Base-by-base conservation (phyloP, 2,888 invertebrate species). In the Trachelus troglodyta region DNA sequence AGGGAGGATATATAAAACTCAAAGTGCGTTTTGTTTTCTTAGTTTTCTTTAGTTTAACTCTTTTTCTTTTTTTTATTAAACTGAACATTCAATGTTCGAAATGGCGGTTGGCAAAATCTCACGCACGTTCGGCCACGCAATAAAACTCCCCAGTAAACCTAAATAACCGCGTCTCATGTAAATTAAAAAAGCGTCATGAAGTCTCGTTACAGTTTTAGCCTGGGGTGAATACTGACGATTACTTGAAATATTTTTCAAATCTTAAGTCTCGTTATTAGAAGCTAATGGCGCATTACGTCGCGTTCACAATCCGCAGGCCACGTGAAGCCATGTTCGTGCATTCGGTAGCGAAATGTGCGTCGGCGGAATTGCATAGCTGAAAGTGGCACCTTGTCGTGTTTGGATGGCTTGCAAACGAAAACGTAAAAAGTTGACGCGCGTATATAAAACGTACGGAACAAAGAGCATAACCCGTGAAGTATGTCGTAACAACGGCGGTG, bases 331-430 rank as follows among this genome's bases (percentile, higher is more conserved):
- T 56, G 40, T 56, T 56, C 40, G 40, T 23, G 40, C 40, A 23
- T 56, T 23, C 40, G 23, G 40, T 56, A 56, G 40, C 23, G 9
- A 56, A 56, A 56, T 56, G 23, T 56, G 23, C 40, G 40, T 56
- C 23, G 40, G 40, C 15, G 40, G 23, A 56, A 23, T 56, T 23
- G 40, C 40, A 56, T 56, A 56, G 40, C 74, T 74, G 34, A 35
- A 23, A 35, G 37, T 34, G 74, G n/a, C 71, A 23, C 23, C 30
- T 34, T 4, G 71, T 12, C 31, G 12, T 30, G 23, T 82, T 89
- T 89, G 89, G 86, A 90, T 90, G 90, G 90, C 90, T 89, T 90
- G 89, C 85, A 90, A 89, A 86, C 87, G 90, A 83, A 90, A 90
- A 84, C 88, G 90, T 76, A 91, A 90, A 89, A 90, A 90, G 87